Evolutionary conservation across 2,888 invertebrate species (phyloP).

Genomic region (Sicus ferrugineus): DNA sequence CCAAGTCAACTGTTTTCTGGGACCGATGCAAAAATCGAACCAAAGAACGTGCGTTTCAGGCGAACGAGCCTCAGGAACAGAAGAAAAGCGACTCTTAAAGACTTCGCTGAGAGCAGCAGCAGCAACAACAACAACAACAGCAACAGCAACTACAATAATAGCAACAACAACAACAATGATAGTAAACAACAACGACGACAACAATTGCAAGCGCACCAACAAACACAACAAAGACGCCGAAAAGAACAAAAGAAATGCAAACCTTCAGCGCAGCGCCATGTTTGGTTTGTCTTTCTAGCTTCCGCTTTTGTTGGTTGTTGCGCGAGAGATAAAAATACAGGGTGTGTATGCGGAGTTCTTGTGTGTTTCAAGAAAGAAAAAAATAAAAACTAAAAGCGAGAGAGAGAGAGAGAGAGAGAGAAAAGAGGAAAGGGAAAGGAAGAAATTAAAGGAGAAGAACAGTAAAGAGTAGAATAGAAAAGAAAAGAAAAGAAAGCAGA

Average conservation of each 20-base stretch:
- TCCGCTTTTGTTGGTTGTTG: constrained; percentile 47
- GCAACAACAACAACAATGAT: constrained; percentile 11
- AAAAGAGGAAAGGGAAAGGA: too few species aligned
- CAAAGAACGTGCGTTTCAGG: constrained; percentile 2
- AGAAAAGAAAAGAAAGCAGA: too few species aligned
- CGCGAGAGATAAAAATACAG: background rate
- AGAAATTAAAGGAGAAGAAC: too few species aligned
- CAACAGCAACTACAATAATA: constrained; percentile 16
- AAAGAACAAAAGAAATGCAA: constrained; percentile 49
- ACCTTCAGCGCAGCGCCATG: constrained; percentile 57
- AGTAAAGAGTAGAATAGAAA: too few species aligned
- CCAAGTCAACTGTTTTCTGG: constrained; percentile 35
- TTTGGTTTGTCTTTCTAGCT: constrained; percentile 63
- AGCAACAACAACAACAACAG: constrained; percentile 27
- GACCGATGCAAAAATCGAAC: constrained; percentile 16
- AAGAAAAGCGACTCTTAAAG: constrained; percentile 16
- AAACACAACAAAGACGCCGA: constrained; percentile 46
- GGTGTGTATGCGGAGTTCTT: constrained; percentile 29
- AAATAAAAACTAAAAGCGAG: too few species aligned
- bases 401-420: too few species aligned
- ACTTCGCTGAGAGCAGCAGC: background rate
- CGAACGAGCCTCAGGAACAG: background rate
- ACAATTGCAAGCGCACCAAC: constrained; percentile 12
- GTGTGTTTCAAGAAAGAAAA: too few species aligned
- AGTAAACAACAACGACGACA: constrained; percentile 28